These are phyloP conservation scores for Pipra filicauda DNA, from an alignment of 2,113 vertebrate species.

Conservation along the genomic window DNA sequence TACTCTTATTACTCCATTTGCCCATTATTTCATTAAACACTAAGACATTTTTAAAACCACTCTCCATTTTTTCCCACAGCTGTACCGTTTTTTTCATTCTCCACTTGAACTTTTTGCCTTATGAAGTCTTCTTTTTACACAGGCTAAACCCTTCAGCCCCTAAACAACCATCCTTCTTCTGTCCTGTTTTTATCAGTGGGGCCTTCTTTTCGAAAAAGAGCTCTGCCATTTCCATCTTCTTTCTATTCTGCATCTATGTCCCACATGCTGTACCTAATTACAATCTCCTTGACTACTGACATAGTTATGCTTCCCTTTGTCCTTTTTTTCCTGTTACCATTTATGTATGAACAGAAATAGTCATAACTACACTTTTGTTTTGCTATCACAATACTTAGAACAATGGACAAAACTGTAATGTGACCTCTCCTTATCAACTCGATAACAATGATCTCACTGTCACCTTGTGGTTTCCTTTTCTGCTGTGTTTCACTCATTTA, in stretches of 20 bases:
- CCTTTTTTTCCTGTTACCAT: not conserved
- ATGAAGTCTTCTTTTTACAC: not conserved
- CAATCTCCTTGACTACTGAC: accelerated
- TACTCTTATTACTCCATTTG: not conserved
- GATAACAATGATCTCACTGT: not conserved
- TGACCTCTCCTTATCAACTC: not conserved
- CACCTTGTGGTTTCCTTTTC: not conserved
- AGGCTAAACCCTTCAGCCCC: not conserved
- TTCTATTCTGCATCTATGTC: not conserved
- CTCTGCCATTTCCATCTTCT: not conserved
- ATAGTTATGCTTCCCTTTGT: not conserved
- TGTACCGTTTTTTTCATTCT: not conserved
- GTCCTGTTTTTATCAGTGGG: not conserved
- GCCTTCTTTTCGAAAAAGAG: not conserved
- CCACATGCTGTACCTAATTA: not conserved
- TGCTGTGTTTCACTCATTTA: not conserved
- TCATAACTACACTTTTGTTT: not conserved
- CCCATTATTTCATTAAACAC: not conserved
- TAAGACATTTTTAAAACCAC: not conserved
- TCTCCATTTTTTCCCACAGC: not conserved
- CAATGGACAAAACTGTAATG: not conserved
- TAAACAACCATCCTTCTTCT: not conserved
- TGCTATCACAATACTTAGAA: not conserved
- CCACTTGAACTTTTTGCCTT: not conserved
- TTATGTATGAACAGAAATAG: not conserved